Percentiles rank a stretch among this genome's conserved stretches.
These are phyloP conservation scores for Chaetura pelagica DNA, from an alignment of 2,113 vertebrate species.

Conservation along the genomic window DNA sequence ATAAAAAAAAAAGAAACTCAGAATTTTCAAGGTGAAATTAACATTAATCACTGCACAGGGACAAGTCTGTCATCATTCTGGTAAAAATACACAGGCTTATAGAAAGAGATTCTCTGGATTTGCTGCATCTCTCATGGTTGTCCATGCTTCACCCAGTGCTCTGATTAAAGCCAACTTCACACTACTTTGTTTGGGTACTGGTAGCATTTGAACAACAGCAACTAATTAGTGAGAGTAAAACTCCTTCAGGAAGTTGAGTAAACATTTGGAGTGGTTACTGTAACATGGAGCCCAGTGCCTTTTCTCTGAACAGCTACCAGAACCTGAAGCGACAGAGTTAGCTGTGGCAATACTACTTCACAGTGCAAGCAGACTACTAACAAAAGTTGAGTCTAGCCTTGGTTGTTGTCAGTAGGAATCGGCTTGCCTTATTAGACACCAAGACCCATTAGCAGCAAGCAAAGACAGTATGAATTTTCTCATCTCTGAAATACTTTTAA, in stretches of 20 bases:
- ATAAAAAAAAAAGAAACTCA: background rate
- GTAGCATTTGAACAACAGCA: background rate
- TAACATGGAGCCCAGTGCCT: background rate
- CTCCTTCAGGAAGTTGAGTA: background rate
- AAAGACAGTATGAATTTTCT: background rate
- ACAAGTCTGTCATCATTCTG: background rate
- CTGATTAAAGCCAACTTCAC: background rate
- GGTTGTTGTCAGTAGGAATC: background rate
- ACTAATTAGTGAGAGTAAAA: constrained; percentile 7
- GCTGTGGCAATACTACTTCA: background rate
- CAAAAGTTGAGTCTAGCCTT: background rate
- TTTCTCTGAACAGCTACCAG: background rate
- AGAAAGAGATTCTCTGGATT: constrained; percentile 2
- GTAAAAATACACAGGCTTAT: background rate
- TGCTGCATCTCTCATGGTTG: background rate
- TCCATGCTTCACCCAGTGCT: background rate
- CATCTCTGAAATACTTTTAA: background rate
- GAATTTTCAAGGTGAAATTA: constrained; percentile 30
- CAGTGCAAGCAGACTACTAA: background rate
- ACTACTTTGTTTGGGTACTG: background rate
- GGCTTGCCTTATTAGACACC: background rate
- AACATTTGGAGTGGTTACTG: constrained; percentile 33
- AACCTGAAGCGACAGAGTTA: background rate
- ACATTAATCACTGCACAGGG: background rate
- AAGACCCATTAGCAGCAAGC: background rate